These are phyloP conservation scores for Eupeodes corollae DNA, from an alignment of 1,140 invertebrate genomes.

Conservation along the genomic window DNA sequence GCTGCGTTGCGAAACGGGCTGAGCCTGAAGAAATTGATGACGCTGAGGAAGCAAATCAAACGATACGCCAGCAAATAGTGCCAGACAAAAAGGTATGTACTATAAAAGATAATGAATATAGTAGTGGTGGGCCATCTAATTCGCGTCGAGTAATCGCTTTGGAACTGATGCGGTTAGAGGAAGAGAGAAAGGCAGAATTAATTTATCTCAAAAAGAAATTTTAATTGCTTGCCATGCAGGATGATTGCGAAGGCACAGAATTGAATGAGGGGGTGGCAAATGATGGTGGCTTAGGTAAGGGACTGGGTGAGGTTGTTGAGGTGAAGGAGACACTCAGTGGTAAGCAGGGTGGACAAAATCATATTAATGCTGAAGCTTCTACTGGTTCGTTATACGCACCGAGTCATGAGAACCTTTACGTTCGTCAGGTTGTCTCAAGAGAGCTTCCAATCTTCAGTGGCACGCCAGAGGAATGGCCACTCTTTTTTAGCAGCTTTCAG, in stretches of 20 bases:
- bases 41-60: too few relatives aligned
- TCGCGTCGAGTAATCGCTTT: too few relatives aligned
- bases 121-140: too few relatives aligned
- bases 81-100: too few relatives aligned
- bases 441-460: not conserved
- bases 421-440: not conserved
- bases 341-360: not conserved
- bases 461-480: not conserved
- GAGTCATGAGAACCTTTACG: not conserved
- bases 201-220: not conserved
- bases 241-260: not conserved
- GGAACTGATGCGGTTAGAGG: not conserved
- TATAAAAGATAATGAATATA: too few relatives aligned
- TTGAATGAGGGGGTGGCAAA: not conserved
- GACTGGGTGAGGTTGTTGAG: not conserved
- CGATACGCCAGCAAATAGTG: too few relatives aligned
- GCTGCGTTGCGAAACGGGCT: too few relatives aligned
- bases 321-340: not conserved
- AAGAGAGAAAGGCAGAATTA: not conserved
- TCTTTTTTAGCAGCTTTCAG: not conserved
- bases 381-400: too few relatives aligned
- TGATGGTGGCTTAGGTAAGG: not conserved
- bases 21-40: too few relatives aligned
- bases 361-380: too few relatives aligned
- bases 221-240: not conserved